Evolutionary conservation across 2,888 invertebrate species (phyloP).

Genomic region (Aleiodes alternator): DNA sequence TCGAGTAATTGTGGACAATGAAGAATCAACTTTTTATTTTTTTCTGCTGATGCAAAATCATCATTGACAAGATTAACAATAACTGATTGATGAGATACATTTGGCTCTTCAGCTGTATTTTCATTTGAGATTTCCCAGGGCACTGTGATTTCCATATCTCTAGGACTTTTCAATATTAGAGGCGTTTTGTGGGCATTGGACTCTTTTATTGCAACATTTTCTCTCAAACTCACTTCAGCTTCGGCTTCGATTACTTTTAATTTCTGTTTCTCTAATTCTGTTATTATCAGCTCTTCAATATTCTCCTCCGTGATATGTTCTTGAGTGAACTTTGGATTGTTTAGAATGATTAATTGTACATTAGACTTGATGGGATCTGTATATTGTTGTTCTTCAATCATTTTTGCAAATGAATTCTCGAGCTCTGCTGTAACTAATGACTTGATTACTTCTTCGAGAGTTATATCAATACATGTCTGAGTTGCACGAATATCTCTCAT

Average conservation of each 20-base stretch:
- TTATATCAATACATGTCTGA: neutral
- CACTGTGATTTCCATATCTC: neutral
- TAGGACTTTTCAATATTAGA: neutral
- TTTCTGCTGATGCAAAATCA: neutral
- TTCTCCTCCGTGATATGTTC: neutral
- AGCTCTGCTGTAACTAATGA: neutral
- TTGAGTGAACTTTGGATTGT: neutral
- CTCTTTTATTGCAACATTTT: neutral
- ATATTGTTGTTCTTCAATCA: slow-evolving; percentile 12
- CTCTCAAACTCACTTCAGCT: neutral
- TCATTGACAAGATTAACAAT: neutral
- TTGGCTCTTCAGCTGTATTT: slow-evolving; percentile 35
- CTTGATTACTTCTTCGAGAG: neutral
- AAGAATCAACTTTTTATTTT: slow-evolving; percentile 8
- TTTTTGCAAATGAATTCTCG: neutral
- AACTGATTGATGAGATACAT: slow-evolving; percentile 15
- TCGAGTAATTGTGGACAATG: slow-evolving; percentile 25
- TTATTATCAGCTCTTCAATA: slow-evolving; percentile 24
- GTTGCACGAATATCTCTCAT: neutral
- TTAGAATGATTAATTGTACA: neutral
- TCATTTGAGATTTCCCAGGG: slow-evolving; percentile 5
- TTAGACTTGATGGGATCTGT: slow-evolving; percentile 2
- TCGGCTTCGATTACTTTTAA: slow-evolving; percentile 24
- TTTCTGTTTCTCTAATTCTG: slow-evolving; percentile 25
- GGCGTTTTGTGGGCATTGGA: neutral